Evolutionary conservation across 2,113 vertebrate species (phyloP).

Genomic region (Acanthochromis polyacanthus): DNA sequence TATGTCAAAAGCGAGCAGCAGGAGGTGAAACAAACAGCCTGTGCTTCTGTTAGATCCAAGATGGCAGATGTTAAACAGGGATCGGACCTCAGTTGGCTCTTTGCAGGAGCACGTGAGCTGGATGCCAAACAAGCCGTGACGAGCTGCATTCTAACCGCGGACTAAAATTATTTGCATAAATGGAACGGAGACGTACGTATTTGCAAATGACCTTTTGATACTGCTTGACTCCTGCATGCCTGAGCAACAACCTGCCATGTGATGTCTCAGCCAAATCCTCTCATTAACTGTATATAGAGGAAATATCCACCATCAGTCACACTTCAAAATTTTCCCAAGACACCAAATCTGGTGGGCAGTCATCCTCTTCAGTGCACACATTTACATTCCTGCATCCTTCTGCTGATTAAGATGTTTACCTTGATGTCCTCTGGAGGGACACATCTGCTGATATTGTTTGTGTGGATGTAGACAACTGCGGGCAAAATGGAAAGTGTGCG

Average conservation of each 20-base stretch:
- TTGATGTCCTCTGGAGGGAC: neutral
- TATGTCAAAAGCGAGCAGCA: slow-evolving; percentile 11
- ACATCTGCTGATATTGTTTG: no score
- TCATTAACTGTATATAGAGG: neutral
- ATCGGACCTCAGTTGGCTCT: slow-evolving; percentile 29
- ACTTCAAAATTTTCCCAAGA: neutral
- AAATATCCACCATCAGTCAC: slow-evolving; percentile 19
- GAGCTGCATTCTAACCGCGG: neutral
- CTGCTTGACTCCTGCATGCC: slow-evolving; percentile 23
- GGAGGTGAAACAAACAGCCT: slow-evolving; percentile 6
- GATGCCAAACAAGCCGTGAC: neutral
- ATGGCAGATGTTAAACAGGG: slow-evolving; percentile 52
- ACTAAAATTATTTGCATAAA: slow-evolving; percentile 14
- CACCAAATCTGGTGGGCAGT: neutral
- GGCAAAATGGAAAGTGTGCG: no score
- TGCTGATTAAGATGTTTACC: slow-evolving; percentile 7
- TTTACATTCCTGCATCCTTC: slow-evolving; percentile 12
- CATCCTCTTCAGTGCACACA: no score
- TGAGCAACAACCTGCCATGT: neutral
- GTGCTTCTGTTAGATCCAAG: slow-evolving; percentile 36
- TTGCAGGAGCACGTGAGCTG: slow-evolving; percentile 16
- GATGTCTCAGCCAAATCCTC: slow-evolving; percentile 6
- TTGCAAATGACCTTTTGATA: neutral
- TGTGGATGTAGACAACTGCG: no score
- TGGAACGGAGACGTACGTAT: neutral